Evolutionary conservation across 2,113 vertebrate species (phyloP).

Genomic region (Boulengeromyrus knoepffleri): DNA sequence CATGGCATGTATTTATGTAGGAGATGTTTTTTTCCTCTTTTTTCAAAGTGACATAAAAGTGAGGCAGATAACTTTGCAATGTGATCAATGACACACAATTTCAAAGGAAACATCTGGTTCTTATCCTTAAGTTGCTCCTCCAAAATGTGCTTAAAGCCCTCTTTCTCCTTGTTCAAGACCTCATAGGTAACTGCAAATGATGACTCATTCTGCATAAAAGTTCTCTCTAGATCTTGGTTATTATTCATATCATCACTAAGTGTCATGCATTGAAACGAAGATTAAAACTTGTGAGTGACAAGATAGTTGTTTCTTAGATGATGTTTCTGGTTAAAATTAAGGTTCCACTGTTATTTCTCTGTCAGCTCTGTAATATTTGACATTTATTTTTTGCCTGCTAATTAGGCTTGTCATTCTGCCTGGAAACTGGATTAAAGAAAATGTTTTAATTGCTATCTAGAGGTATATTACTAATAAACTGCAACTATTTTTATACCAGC

Average conservation of each 20-base stretch:
- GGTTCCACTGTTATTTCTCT: not conserved
- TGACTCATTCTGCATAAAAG: not conserved
- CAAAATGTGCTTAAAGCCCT: not conserved
- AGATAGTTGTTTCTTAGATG: not conserved
- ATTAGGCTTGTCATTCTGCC: not conserved
- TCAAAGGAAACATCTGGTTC: not conserved
- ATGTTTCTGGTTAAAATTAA: not conserved
- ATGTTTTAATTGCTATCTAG: not conserved
- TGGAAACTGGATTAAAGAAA: not conserved
- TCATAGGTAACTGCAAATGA: not conserved
- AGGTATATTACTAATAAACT: not conserved
- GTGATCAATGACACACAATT: not conserved
- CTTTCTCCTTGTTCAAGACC: not conserved
- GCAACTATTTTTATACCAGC: not conserved
- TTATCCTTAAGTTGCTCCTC: not conserved
- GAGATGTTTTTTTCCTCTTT: not conserved
- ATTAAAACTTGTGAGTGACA: not conserved
- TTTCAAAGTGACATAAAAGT: not conserved
- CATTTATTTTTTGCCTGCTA: not conserved
- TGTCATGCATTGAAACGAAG: not conserved
- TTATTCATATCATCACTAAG: not conserved
- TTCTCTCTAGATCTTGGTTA: not conserved
- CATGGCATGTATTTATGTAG: not conserved
- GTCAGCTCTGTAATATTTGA: not conserved
- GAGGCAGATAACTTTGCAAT: not conserved